Evolutionary conservation across 1,140 invertebrate species (phyloP), one percentile per base, ranked within the genome.

Genomic region (Cotesia vestalis): DNA sequence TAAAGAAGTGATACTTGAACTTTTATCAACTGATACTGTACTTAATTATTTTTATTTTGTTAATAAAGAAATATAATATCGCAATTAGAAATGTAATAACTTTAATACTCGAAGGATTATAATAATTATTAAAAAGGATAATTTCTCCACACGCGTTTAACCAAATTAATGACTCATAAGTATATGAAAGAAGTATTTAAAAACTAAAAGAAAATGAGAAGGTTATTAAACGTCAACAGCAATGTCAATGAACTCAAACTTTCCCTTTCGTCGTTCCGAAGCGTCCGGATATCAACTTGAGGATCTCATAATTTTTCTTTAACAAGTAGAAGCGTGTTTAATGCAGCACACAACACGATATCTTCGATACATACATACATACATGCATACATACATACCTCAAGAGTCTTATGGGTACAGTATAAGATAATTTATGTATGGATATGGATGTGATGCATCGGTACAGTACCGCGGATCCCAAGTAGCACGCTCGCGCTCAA

Each of bases 241-340:
- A 71, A 71, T 71, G 69, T 71, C 69, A 66, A 55, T 71, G 69
- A 71, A 71, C 69, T 71, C 69, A 71, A 71, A 71, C 69, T 71
- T 71, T 71, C 69, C 69, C 69, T 71, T 71, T 71, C 69, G 52
- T 71, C 69, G 69, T 62, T 64, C 35, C 35, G 69, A 46, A 63
- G 69, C 69, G 62, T 71, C 62, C 69, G 69, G 52, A 64, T 71
- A 71, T 46, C 69, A 66, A 35, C 62, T 8, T 46, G 69, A 70
- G 40, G 68, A 70, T 70, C 68, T 70, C 57, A 70, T 70, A 62
- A 70, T 70, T 71, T 71, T 71, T 57, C 69, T 70, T 40, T 6
- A 46, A 46, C 40, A 38, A 40, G 27, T 51, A 51, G 12, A 51
- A 36, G 14, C 40, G 14, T 46, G 62, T 14, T 34, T 63, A n/a